phyloP scores from a whole-genome alignment of 1,140 invertebrate genomes.

The Tetramorium parvispinum region DNA sequence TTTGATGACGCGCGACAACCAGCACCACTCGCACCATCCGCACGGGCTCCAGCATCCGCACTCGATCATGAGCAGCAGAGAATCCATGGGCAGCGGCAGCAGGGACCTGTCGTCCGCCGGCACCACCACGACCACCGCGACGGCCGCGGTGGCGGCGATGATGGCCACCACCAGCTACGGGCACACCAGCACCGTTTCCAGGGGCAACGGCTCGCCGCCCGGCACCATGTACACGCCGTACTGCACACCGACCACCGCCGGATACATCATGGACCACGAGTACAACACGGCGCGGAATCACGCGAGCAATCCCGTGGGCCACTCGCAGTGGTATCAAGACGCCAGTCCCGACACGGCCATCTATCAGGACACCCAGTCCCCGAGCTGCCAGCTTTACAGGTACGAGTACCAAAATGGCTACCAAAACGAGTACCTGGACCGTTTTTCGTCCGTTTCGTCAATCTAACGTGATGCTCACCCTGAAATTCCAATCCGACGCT shows the following conservation, averaged over 20 bases:
- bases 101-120: conserved; percentile 78
- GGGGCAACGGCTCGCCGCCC: conserved; percentile 86
- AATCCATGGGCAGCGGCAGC: conserved; percentile 81
- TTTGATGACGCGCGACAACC: conserved; percentile 82
- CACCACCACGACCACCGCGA: conserved; percentile 77
- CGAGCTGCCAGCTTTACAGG: conserved; percentile 84
- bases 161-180: conserved; percentile 87
- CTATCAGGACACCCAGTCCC: conserved; percentile 84
- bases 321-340: conserved; percentile 84
- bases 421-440: neutral
- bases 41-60: conserved; percentile 86
- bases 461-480: neutral
- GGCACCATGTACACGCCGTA: conserved; percentile 86
- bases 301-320: conserved; percentile 73
- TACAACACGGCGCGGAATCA: conserved; percentile 82
- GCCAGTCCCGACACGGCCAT: conserved; percentile 83
- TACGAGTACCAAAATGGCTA: conserved; percentile 56
- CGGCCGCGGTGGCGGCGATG: conserved; percentile 81
- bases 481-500: neutral
- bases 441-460: neutral
- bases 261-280: conserved; percentile 85
- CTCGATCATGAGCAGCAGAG: conserved; percentile 84
- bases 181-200: conserved; percentile 79
- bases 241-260: conserved; percentile 84
- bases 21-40: conserved; percentile 86